phyloP scores from a whole-genome alignment of 2,888 invertebrate species.

The Volucella zonaria region DNA sequence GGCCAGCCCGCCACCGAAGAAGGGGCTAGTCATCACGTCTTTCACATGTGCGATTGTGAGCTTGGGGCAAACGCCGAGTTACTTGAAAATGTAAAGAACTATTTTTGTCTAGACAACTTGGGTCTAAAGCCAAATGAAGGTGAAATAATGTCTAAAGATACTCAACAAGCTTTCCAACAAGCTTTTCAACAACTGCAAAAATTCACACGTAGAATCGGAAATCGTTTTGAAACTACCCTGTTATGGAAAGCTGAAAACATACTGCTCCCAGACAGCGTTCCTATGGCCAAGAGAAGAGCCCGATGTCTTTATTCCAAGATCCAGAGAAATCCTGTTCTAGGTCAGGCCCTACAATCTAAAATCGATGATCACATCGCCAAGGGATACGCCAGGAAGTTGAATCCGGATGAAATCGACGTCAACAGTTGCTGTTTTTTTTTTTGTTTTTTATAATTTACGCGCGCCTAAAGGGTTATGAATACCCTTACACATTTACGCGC shows the following conservation, averaged over 20 bases:
- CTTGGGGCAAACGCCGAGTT: constrained; percentile 24
- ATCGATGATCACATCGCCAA: constrained; percentile 68
- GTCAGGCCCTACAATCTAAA: constrained; percentile 22
- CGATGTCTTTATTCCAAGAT: constrained; percentile 30
- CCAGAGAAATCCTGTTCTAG: constrained; percentile 16
- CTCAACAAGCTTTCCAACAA: too few relatives aligned
- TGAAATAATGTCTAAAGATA: constrained; percentile 4
- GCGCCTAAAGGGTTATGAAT: too few relatives aligned
- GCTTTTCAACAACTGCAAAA: constrained; percentile 9
- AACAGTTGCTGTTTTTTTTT: constrained; percentile 57
- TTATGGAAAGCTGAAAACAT: constrained; percentile 1
- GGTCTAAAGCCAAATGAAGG: constrained; percentile 5
- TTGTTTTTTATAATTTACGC: too few relatives aligned
- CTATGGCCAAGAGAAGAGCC: constrained; percentile 10
- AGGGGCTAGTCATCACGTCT: constrained; percentile 21
- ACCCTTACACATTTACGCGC: too few relatives aligned
- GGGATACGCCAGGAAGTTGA: constrained; percentile 69
- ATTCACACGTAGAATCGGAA: not conserved
- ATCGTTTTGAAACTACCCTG: constrained; percentile 1
- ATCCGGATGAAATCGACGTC: constrained; percentile 54
- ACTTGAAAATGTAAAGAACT: constrained; percentile 33
- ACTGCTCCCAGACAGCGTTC: not conserved
- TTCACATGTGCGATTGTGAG: constrained; percentile 44
- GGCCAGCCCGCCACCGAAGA: constrained; percentile 5
- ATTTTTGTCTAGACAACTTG: constrained; percentile 49